Base-by-base conservation (phyloP, 1,140 invertebrate species). In the Bombus difficillimus region DNA sequence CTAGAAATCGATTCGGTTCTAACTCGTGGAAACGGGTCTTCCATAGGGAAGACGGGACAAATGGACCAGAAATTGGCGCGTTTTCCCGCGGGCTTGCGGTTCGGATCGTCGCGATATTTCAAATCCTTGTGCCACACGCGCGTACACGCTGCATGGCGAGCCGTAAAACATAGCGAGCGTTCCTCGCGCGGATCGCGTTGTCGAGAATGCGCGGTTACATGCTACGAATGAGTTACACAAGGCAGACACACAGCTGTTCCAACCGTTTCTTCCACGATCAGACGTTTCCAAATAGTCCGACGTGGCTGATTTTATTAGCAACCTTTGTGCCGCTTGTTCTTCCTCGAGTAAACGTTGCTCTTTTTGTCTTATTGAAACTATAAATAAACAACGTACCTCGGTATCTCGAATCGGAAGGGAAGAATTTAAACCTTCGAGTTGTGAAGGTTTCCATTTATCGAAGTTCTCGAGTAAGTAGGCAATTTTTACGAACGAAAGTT, bases 31-130 rank as follows among this genome's bases (percentile, higher is more conserved):
- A 66, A 34, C 6, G 2, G 6, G 15, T 34, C n/a, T 66, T 34
- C n/a, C 2, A 9, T 15, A 66, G 15, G 6, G 64, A 34, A 66
- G 32, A 66, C 32, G 15, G 64, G 15, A 71, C 68, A 39, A 39
- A 71, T 39, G 68, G 18, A 25, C 68, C 25, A 71, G 68, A 71
- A 71, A 71, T 39, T 39, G 37, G 34, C 34, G 37, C 22, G 37
- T 39, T 37, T 39, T 37, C 68, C 34, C 68, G 10, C 12, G 37
- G 12, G 64, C 1, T 32, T 39, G 37, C 37, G 22, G 68, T 39
- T 1, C 37, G 25, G 12, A 39, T 71, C 68, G 68, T 71, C 68
- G 68, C 68, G 25, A 71, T 71, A 71, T 71, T 71, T 71, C 68
- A 71, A 71, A 71, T 71, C 68, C 37, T 25, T 1, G 32, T 66